Percentiles rank a stretch among this genome's conserved stretches.
phyloP scores from a whole-genome alignment of 1,140 invertebrate genomes.

The Drosophila ercepeae region DNA sequence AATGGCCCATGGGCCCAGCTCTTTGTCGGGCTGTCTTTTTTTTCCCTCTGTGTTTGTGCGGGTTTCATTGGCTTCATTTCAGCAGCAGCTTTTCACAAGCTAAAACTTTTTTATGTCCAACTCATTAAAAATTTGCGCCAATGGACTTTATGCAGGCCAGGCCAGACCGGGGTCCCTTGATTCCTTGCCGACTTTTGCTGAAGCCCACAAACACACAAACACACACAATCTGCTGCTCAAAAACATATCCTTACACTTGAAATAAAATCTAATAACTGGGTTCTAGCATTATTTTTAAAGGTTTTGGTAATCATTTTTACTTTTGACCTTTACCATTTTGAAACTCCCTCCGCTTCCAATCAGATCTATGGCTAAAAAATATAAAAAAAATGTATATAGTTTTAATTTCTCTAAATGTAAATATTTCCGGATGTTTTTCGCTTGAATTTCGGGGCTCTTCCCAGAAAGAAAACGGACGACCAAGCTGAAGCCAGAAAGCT shows the following conservation, averaged over 20 bases:
- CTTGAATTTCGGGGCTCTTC: conserved; percentile 35
- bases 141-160: conserved; percentile 62
- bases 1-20: conserved; percentile 35
- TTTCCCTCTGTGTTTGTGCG: conserved; percentile 12
- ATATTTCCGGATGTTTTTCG: conserved; percentile 56
- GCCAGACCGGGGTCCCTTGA: conserved; percentile 12
- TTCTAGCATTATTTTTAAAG: too few relatives aligned
- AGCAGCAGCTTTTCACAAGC: conserved; percentile 73
- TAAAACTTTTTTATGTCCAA: conserved; percentile 81
- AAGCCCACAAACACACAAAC: conserved; percentile 31
- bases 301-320: background rate
- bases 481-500: conserved; percentile 50
- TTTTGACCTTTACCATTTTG: too few relatives aligned
- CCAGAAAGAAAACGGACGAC: conserved; percentile 20
- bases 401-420: conserved; percentile 1
- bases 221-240: conserved; percentile 13
- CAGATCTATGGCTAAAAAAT: too few relatives aligned
- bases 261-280: background rate
- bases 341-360: too few relatives aligned
- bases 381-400: background rate
- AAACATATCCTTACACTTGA: conserved; percentile 7
- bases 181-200: conserved; percentile 18
- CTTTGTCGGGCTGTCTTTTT: background rate
- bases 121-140: conserved; percentile 81
- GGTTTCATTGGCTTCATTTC: conserved; percentile 76